Base-by-base conservation (phyloP, 2,888 invertebrate genomes). In the Stratiomys singularior region DNA sequence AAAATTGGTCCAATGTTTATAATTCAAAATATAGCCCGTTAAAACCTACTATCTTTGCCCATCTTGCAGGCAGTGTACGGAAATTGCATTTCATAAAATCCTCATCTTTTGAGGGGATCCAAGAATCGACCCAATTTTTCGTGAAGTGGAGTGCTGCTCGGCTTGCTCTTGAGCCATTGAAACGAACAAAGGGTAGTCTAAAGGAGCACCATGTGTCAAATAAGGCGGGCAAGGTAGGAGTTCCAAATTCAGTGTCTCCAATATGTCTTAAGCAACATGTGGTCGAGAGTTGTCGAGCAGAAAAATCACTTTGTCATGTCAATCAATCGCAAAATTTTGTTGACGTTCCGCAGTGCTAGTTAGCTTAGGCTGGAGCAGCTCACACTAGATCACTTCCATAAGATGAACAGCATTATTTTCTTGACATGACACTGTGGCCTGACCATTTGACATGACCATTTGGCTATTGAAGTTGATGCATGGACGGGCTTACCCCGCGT, bases 31-130 rank as follows among this genome's bases (percentile, higher is more conserved):
- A 63, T 25, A 23, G 63, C 5, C 63, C 63, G 25, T 63, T 2
- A 7, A 15, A 15, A 21, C 13, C 1, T 3, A 25, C 63, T 2
- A 63, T 1, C 25, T 63, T 63, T 0, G 18, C 63, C 5, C 5
- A 63, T 63, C 63, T 63, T 63, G 18, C 63, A 11, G 28, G 63
- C 63, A 63, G 63, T 7, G 2, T 63, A 63, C 15, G 63, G 15
- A 63, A 9, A 15, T 2, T 1, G 7, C 63, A 25, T 63, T 15
- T 21, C 5, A 21, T n/a, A 63, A 23, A 63, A 63, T n/a, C n/a
- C 1, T 23, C 25, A 5, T 63, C 63, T 63, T 63, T n/a, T 9
- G 63, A n/a, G n/a, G n/a, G n/a, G n/a, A n/a, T n/a, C n/a, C n/a
- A n/a, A n/a, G n/a, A n/a, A 63, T 23, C 63, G 23, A 27, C 15